phyloP scores from a whole-genome alignment of 2,113 vertebrate genomes.

The Psephotus haematonotus region DNA sequence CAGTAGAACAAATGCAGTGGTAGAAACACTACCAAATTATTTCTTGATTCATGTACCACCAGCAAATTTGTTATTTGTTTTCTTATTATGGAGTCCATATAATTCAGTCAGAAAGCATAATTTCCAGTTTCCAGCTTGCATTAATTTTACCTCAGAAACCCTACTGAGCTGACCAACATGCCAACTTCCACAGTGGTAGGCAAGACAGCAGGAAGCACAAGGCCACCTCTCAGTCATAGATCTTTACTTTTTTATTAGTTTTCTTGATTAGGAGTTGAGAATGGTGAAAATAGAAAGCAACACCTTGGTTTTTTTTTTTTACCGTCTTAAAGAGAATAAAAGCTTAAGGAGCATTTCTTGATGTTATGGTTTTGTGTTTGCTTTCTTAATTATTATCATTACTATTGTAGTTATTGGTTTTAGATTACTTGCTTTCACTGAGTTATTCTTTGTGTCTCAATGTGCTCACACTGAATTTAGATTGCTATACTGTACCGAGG shows the following conservation, averaged over 20 bases:
- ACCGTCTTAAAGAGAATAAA: accelerated
- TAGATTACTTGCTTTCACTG: not conserved
- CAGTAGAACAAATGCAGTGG: not conserved
- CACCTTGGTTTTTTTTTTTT: not conserved
- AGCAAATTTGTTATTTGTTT: not conserved
- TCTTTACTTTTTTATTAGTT: not conserved
- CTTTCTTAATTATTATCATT: not conserved
- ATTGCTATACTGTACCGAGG: not conserved
- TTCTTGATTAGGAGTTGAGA: not conserved
- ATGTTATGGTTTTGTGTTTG: accelerated
- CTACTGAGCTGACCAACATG: not conserved
- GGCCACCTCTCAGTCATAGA: not conserved
- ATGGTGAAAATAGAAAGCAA: not conserved
- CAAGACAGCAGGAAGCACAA: not conserved
- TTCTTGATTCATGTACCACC: not conserved
- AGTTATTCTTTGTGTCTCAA: not conserved
- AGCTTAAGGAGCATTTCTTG: not conserved
- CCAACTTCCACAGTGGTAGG: not conserved
- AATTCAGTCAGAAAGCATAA: not conserved
- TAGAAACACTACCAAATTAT: not conserved
- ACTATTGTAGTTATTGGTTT: not conserved
- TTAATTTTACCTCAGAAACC: not conserved
- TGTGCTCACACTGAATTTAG: not conserved
- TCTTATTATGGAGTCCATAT: not conserved
- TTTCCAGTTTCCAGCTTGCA: not conserved